phyloP scores from a whole-genome alignment of 2,797 vertebrate genomes.

The Siniperca undulata region DNA sequence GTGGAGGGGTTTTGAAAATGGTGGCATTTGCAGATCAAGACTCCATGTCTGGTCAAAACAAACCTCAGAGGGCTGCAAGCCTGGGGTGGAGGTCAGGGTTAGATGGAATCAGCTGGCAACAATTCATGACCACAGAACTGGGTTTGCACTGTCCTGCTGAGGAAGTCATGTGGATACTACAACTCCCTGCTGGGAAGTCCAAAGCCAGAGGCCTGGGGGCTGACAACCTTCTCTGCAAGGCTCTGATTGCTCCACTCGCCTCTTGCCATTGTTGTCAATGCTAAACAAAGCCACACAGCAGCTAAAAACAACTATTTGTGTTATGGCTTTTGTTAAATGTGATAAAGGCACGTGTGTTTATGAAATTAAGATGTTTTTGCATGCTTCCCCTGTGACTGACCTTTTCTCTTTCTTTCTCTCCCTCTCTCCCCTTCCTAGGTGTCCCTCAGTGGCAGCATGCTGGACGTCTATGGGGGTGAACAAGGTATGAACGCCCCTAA shows the following conservation, averaged over 20 bases:
- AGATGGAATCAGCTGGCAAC: neutral
- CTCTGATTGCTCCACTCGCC: conserved; percentile 27
- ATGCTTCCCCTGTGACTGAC: conserved; percentile 32
- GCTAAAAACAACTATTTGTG: conserved; percentile 63
- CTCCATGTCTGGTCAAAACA: conserved; percentile 20
- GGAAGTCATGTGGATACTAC: conserved; percentile 23
- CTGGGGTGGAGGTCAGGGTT: conserved; percentile 48
- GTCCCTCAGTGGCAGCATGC: conserved; percentile 91
- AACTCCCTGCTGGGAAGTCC: conserved; percentile 37
- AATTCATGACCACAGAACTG: neutral
- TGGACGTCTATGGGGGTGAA: conserved; percentile 94
- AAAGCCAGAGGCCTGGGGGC: conserved; percentile 28
- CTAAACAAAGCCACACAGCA: conserved; percentile 54
- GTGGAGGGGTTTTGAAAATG: conserved; percentile 64
- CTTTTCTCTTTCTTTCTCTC: conserved; percentile 4
- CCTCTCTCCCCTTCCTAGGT: conserved; percentile 65
- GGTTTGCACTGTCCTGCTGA: conserved; percentile 53
- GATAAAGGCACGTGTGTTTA: neutral
- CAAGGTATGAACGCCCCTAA: conserved; percentile 91
- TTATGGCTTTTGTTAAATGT: conserved; percentile 33
- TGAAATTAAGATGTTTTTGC: conserved; percentile 33
- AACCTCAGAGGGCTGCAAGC: conserved; percentile 19
- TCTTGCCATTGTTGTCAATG: conserved; percentile 29
- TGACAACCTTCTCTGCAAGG: conserved; percentile 2
- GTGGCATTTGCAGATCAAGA: conserved; percentile 55